These are phyloP conservation scores for Hystrix cristata DNA, from an alignment of 2,113 vertebrate genomes.

Conservation along the genomic window DNA sequence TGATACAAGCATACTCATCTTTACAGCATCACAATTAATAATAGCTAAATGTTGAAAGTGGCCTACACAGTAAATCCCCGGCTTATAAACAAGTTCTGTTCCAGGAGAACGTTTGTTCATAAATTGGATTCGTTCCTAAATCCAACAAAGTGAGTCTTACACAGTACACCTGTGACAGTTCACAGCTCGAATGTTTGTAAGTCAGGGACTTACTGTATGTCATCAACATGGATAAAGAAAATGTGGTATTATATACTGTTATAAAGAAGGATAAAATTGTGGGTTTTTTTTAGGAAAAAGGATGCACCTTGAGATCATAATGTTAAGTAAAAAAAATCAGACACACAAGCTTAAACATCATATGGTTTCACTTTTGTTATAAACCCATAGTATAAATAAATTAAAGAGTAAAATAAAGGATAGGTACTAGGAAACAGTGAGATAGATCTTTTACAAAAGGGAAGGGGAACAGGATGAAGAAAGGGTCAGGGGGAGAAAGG, in stretches of 20 bases:
- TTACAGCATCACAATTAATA: neutral
- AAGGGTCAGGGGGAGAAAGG: neutral
- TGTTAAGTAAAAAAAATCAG: neutral
- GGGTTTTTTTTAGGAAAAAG: neutral
- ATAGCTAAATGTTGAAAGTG: neutral
- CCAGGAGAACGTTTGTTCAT: too few species aligned
- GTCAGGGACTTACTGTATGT: neutral
- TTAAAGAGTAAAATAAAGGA: neutral
- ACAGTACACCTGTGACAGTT: neutral
- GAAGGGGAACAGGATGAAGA: neutral
- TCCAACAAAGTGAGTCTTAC: neutral
- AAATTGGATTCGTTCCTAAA: neutral
- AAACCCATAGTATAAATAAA: neutral
- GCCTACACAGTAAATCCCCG: neutral
- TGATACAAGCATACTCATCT: neutral
- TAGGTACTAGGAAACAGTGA: neutral
- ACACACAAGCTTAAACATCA: neutral
- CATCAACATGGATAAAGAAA: neutral
- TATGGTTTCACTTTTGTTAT: neutral
- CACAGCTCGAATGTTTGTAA: neutral
- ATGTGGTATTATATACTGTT: neutral
- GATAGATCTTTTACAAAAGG: neutral
- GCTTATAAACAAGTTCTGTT: neutral
- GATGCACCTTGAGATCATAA: neutral
- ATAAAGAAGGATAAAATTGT: neutral